These are phyloP conservation scores for Cancer borealis DNA, from an alignment of 2,888 invertebrate species.

Conservation along the genomic window DNA sequence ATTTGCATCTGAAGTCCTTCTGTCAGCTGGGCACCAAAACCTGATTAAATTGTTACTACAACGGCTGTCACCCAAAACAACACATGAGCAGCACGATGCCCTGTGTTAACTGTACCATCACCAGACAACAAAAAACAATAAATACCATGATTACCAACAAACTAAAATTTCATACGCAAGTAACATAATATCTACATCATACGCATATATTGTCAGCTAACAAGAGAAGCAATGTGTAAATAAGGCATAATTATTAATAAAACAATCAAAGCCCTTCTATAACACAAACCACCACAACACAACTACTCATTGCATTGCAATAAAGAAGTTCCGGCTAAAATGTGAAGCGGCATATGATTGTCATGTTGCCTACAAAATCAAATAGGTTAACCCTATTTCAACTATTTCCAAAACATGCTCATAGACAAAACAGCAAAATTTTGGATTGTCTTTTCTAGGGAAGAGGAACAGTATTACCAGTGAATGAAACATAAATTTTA, in stretches of 20 bases:
- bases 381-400: background rate
- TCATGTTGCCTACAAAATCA: background rate
- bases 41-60: background rate
- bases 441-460: background rate
- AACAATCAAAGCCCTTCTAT: conserved; percentile 59
- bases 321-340: background rate
- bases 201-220: background rate
- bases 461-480: background rate
- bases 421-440: background rate
- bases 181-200: conserved; percentile 27
- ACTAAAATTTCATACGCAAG: conserved; percentile 23
- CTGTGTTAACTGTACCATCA: conserved; percentile 31
- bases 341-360: conserved; percentile 58
- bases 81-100: conserved; percentile 6
- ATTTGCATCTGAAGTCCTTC: background rate
- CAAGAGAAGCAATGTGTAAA: conserved; percentile 46
- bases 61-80: background rate
- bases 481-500: conserved; percentile 34
- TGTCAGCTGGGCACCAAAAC: background rate
- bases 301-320: conserved; percentile 58
- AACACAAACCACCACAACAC: conserved; percentile 51
- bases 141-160: conserved; percentile 50
- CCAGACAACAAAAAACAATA: conserved; percentile 31
- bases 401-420: background rate
- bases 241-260: conserved; percentile 45